Evolutionary conservation across 2,797 vertebrate species (phyloP).

Genomic region (Melanotaenia nigrans): DNA sequence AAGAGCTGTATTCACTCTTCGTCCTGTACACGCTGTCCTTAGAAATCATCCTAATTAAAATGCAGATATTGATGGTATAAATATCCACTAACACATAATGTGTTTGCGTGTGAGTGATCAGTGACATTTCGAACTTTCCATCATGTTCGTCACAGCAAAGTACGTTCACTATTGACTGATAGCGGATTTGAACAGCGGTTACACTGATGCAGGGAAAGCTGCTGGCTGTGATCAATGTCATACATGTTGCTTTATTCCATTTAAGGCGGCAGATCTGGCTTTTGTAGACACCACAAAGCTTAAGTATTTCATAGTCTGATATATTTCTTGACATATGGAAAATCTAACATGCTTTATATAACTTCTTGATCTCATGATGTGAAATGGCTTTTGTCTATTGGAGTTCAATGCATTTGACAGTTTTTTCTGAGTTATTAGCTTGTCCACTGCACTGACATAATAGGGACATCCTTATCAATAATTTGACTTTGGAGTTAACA

Average conservation of each 20-base stretch:
- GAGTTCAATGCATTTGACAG: slow-evolving; percentile 76
- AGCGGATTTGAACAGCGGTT: slow-evolving; percentile 54
- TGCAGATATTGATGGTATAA: slow-evolving; percentile 13
- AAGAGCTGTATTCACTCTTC: neutral
- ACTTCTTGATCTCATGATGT: slow-evolving; percentile 20
- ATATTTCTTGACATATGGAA: slow-evolving; percentile 8
- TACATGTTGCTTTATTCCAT: slow-evolving; percentile 22
- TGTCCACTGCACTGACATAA: slow-evolving; percentile 74
- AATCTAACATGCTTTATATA: slow-evolving; percentile 22
- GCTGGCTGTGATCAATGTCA: slow-evolving; percentile 47
- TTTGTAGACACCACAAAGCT: slow-evolving; percentile 4
- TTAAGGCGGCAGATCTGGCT: neutral
- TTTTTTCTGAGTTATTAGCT: slow-evolving; percentile 74
- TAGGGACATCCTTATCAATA: slow-evolving; percentile 77
- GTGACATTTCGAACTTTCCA: slow-evolving; percentile 62
- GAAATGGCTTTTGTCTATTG: slow-evolving; percentile 64
- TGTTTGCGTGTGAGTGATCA: slow-evolving; percentile 23
- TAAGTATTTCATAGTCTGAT: slow-evolving; percentile 14
- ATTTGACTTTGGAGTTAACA: slow-evolving; percentile 41
- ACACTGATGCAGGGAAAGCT: slow-evolving; percentile 69
- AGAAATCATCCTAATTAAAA: slow-evolving; percentile 20
- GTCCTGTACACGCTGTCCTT: slow-evolving; percentile 26
- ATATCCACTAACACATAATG: slow-evolving; percentile 17
- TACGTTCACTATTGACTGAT: slow-evolving; percentile 62
- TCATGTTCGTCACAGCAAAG: slow-evolving; percentile 54